Conservation (phyloP, 2,797 vertebrate genomes). For the Borostomias antarcticus region DNA sequence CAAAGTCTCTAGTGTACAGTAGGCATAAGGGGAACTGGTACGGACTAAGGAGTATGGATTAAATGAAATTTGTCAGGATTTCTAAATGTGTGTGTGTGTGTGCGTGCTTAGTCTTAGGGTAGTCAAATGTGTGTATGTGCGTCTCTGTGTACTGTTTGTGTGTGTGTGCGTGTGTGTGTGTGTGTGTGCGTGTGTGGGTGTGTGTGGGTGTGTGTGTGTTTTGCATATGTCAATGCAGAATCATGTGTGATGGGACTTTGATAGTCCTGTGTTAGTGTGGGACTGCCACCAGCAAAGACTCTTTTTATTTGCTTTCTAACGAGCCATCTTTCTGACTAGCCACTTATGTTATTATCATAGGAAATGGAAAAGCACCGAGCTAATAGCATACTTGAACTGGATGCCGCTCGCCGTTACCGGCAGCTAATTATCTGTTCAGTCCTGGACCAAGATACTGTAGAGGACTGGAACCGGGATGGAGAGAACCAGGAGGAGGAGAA, state of each 20-base stretch:
- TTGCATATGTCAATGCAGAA: no score
- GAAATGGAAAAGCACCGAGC: neutral
- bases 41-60: no score
- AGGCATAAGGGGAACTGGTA: no score
- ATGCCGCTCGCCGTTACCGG: neutral
- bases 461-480: neutral
- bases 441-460: neutral
- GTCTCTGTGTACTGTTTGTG: neutral
- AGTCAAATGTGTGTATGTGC: neutral
- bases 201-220: neutral
- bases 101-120: no score
- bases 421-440: neutral
- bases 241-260: no score
- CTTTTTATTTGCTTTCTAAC: no score
- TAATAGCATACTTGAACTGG: slow-evolving; percentile 1
- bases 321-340: no score
- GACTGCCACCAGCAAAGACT: neutral
- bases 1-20: no score
- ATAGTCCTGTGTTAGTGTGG: neutral
- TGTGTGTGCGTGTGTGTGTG: neutral
- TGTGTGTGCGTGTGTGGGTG: neutral
- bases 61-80: no score
- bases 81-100: no score
- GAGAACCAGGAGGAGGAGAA: neutral
- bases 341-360: no score